Evolutionary conservation across 2,113 vertebrate species (phyloP), one percentile per base, ranked within the genome.

Genomic region (Pseudonaja textilis): DNA sequence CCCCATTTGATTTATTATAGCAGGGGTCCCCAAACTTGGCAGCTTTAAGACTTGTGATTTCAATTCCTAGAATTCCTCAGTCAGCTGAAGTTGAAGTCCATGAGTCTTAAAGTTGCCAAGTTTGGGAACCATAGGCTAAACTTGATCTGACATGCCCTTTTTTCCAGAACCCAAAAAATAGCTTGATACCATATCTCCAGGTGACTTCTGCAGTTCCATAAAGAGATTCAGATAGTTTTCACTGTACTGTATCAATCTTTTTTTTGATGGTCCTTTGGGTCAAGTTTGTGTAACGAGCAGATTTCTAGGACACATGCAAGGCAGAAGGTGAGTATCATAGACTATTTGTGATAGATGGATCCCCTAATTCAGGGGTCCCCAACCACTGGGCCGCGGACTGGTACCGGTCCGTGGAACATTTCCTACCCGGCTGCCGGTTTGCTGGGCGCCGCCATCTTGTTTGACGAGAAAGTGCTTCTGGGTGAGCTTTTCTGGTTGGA

Each of bases 81-180:
- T 7, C 47, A 50, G 47, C 47, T 50, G 47, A 7, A 47, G 47
- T 9, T 47, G 47, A 47, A 47, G 47, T 47, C 47, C 47, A 47
- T 6, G 7, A 47, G 47, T 50, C 47, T 50, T 50, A 50, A 47
- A 47, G 47, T 50, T 50, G 47, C 47, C 47, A 50, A 50, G 47
- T 50, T 50, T 50, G 47, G 47, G 47, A 50, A 50, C 47, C 47
- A 50, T 50, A 50, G 47, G 88, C 87, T 69, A 89, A 54, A 90
- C 54, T n/a, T 93, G n/a, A 50, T 89, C 89, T 59, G 69, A 85
- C n/a, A 52, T 45, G 34, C 50, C 34, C 56, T 34, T 29, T 9
- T 42, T 88, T 90, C 42, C 6, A 90, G 34, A 54, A 56, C 1
- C 47, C 64, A 74, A 90, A 88, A 92, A 92, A 93, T 93, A 93